phyloP scores from a whole-genome alignment of 2,888 invertebrate genomes.

The Glyphotaelius pellucidus region DNA sequence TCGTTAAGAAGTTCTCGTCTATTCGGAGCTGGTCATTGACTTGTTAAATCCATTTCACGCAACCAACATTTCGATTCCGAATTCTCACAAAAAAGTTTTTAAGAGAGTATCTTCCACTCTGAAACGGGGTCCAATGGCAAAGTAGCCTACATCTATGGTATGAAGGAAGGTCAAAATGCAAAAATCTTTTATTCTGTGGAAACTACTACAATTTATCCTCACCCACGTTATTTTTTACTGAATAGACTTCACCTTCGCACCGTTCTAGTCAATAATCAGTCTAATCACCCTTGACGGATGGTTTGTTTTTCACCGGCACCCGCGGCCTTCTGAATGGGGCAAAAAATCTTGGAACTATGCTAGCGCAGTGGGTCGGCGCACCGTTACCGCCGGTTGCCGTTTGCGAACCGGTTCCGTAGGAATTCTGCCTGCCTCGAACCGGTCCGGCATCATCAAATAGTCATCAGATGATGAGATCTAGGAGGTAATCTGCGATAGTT shows the following conservation, averaged over 20 bases:
- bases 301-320: not conserved
- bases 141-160: no score
- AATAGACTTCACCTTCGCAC: not conserved
- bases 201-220: not conserved
- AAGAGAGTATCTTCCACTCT: no score
- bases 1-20: no score
- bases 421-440: not conserved
- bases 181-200: not conserved
- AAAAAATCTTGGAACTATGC: constrained; percentile 27
- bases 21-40: no score
- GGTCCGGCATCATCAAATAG: constrained; percentile 2
- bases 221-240: not conserved
- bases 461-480: not conserved
- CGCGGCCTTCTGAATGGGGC: not conserved
- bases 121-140: no score
- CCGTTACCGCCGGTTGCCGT: constrained; percentile 9
- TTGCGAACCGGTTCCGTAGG: constrained; percentile 27
- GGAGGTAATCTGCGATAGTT: not conserved
- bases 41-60: no score
- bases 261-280: not conserved
- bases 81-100: no score
- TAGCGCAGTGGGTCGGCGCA: constrained; percentile 42
- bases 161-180: no score
- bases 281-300: constrained; percentile 6
- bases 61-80: no score